Evolutionary conservation across 2,888 invertebrate genomes (phyloP).

Genomic region (Rhimphoctona megacephalus): DNA sequence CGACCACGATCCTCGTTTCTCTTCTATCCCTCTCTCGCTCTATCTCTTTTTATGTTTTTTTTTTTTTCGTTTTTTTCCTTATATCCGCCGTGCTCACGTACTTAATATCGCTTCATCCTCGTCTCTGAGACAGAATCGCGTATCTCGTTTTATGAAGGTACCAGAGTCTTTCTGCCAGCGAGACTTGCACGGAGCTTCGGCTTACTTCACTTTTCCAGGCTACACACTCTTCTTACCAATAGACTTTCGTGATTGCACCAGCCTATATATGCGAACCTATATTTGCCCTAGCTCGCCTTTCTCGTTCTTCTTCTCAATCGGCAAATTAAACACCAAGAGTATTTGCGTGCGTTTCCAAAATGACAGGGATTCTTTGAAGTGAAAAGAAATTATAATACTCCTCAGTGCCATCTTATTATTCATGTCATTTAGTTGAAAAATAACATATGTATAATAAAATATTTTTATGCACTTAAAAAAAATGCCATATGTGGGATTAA

Average conservation of each 20-base stretch:
- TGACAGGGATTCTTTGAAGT: not conserved
- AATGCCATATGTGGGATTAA: no score
- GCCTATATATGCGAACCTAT: not conserved
- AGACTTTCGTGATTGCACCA: slow-evolving; percentile 25
- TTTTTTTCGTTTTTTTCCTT: slow-evolving; percentile 40
- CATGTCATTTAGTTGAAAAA: no score
- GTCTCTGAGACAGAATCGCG: slow-evolving; percentile 68
- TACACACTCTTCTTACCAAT: slow-evolving; percentile 42
- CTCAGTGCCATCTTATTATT: no score
- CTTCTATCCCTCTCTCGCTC: slow-evolving; percentile 52
- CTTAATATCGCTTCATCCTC: slow-evolving; percentile 64
- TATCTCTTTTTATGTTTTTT: slow-evolving; percentile 53
- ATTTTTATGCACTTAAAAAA: no score
- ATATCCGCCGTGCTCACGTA: slow-evolving; percentile 53
- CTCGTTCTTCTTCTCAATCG: slow-evolving; percentile 31
- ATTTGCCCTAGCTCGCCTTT: slow-evolving; percentile 9
- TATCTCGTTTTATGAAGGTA: slow-evolving; percentile 66
- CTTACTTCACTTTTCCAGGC: slow-evolving; percentile 60
- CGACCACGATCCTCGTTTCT: slow-evolving; percentile 67
- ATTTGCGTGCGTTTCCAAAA: slow-evolving; percentile 31
- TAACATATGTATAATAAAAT: no score
- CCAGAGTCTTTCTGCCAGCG: slow-evolving; percentile 41
- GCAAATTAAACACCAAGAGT: slow-evolving; percentile 40
- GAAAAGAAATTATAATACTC: not conserved
- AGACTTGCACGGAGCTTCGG: slow-evolving; percentile 44